Conservation (phyloP, 2,888 invertebrate species). For the Cheilosia scutellata region DNA sequence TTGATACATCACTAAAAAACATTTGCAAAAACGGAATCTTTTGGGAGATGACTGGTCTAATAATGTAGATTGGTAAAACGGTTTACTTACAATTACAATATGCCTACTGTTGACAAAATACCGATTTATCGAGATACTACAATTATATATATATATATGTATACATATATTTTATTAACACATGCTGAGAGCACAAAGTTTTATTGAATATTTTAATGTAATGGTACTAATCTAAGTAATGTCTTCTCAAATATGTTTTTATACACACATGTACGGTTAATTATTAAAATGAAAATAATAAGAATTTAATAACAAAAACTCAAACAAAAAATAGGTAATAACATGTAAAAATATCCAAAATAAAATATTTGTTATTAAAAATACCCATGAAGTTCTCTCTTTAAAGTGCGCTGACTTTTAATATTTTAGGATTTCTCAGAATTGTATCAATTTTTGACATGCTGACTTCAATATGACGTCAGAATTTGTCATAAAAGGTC, state of each 20-base stretch:
- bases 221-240: constrained; percentile 41
- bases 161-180: constrained; percentile 53
- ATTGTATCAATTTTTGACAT: too few species aligned
- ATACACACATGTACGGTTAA: constrained; percentile 47
- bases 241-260: constrained; percentile 51
- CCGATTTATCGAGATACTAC: constrained; percentile 40
- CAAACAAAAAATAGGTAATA: constrained; percentile 40
- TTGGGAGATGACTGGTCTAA: neutral
- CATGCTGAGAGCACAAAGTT: constrained; percentile 68
- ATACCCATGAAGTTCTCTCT: neutral
- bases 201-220: constrained; percentile 48
- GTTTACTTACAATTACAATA: constrained; percentile 31
- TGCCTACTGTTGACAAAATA: constrained; percentile 32
- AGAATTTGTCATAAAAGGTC: too few species aligned
- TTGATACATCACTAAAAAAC: constrained; percentile 53
- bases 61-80: neutral
- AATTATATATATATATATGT: neutral
- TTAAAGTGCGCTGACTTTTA: neutral
- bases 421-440: too few species aligned
- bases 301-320: constrained; percentile 26
- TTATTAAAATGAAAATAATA: constrained; percentile 19
- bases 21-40: neutral
- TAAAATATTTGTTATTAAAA: constrained; percentile 70
- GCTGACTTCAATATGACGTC: too few species aligned
- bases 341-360: constrained; percentile 65